Evolutionary conservation across 2,888 invertebrate genomes (phyloP), one percentile per base, ranked within the genome.

Genomic region (Plebejus argus): DNA sequence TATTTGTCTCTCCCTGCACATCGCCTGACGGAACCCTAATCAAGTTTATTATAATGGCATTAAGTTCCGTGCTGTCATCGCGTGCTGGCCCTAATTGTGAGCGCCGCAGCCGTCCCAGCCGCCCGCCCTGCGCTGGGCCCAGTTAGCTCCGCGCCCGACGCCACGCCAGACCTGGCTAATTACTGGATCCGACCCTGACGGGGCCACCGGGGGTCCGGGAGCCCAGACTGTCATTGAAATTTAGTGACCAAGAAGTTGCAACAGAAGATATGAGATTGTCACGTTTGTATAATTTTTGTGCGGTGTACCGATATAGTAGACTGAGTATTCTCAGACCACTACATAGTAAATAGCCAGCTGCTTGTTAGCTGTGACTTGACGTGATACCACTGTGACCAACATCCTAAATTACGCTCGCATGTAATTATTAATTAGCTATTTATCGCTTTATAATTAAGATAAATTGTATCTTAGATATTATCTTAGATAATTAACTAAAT

Each of bases 71-170:
- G 81, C 80, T 79, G 77, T 79, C 78, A 78, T 85, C 83, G 85
- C 85, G 85, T 86, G 85, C 80, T 82, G 79, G 71, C 82, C 79
- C 84, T 84, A 84, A 84, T 83, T 84, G 84, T 78, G 79, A 77
- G 78, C 78, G 76, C 80, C 80, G 78, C 81, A 33, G 66, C 66
- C 66, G 80, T 80, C 79, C 80, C 79, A 81, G 80, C 82, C 81
- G 79, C 78, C 80, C 33, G 70, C 35, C 71, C 56, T 15, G 35
- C 61, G 70, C 53, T 78, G 71, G 56, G 18, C 45, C 61, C 74
- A 74, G 74, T 74, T 18, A 49, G 74, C 49, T 49, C 74, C 74
- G 49, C 49, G 53, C 49, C 74, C 15, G 45, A 23, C 49, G 49
- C 53, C 28, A 28, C 49, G 49, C 6, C 49, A 74, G 74, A 45